phyloP scores from a whole-genome alignment of 2,113 vertebrate species.

The Rutilus rutilus region DNA sequence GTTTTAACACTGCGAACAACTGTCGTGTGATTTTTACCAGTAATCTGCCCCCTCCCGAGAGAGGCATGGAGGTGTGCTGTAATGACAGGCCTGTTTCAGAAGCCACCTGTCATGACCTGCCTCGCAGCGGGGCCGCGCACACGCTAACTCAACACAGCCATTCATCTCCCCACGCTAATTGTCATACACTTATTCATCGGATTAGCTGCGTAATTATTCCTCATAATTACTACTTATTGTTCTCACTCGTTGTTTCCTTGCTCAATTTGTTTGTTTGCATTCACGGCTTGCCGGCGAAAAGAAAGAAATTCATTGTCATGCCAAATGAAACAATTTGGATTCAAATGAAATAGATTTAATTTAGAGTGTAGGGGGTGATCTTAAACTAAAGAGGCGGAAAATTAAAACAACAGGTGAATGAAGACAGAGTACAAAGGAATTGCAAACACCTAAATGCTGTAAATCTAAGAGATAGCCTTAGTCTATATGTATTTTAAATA shows the following conservation, averaged over 20 bases:
- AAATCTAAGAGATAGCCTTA: background rate
- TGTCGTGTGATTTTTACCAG: conserved; percentile 65
- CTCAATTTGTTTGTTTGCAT: conserved; percentile 74
- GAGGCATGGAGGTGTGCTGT: conserved; percentile 55
- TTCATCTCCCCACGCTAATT: conserved; percentile 60
- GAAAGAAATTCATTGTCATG: conserved; percentile 66
- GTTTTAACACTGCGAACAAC: conserved; percentile 66
- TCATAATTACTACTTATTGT: conserved; percentile 69
- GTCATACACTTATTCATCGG: conserved; percentile 56
- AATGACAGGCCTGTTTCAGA: conserved; percentile 58
- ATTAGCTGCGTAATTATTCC: conserved; percentile 69
- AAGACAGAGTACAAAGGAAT: conserved; percentile 37
- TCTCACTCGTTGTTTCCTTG: conserved; percentile 67
- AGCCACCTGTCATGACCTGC: conserved; percentile 72
- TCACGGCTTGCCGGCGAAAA: conserved; percentile 62
- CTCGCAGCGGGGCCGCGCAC: conserved; percentile 60
- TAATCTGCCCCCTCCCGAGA: conserved; percentile 63
- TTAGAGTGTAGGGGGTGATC: conserved; percentile 32
- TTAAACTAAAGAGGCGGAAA: conserved; percentile 18
- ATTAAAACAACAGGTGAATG: conserved; percentile 48
- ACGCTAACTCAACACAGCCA: conserved; percentile 58
- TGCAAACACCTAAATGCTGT: background rate
- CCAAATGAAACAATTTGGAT: conserved; percentile 65
- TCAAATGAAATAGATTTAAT: conserved; percentile 67
- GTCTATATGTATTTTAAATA: background rate